Conservation (phyloP, 2,888 invertebrate genomes). For the Exephanes ischioxanthus region DNA sequence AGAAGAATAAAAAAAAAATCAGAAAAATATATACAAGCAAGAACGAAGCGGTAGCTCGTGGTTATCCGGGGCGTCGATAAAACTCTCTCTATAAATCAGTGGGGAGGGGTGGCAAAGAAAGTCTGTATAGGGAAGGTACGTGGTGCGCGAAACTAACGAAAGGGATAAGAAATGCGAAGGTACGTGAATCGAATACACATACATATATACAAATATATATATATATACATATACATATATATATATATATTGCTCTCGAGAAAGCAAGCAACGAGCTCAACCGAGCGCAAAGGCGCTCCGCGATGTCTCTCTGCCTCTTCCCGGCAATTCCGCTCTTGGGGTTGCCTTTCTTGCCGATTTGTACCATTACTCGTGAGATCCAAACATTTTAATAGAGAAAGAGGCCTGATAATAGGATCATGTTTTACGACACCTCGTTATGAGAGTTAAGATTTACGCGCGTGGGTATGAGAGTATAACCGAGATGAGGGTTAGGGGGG, state of each 20-base stretch:
- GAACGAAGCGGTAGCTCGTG: conserved; percentile 29
- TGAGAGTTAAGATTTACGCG: conserved; percentile 81
- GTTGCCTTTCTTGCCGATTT: conserved; percentile 68
- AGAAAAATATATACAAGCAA: neutral
- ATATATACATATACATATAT: conserved; percentile 4
- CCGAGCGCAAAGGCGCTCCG: conserved; percentile 24
- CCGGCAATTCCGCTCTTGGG: conserved; percentile 15
- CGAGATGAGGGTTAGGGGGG: neutral
- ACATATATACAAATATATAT: conserved; percentile 18
- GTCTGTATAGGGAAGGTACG: conserved; percentile 37
- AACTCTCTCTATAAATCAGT: conserved; percentile 64
- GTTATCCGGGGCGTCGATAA: conserved; percentile 58
- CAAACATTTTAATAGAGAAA: conserved; percentile 76
- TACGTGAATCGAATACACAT: conserved; percentile 53
- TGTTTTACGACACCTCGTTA: conserved; percentile 84
- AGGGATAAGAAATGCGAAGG: conserved; percentile 63
- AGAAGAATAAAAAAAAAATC: conserved; percentile 19
- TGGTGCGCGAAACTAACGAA: conserved; percentile 57
- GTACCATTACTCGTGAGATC: conserved; percentile 69
- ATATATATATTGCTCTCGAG: conserved; percentile 37
- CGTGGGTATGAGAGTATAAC: conserved; percentile 70
- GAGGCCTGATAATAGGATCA: conserved; percentile 82
- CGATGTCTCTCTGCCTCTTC: conserved; percentile 8
- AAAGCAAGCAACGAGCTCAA: neutral
- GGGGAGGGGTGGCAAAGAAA: conserved; percentile 43